These are phyloP conservation scores for Lepus townsendii DNA, from an alignment of 2,797 vertebrate genomes.

Conservation along the genomic window DNA sequence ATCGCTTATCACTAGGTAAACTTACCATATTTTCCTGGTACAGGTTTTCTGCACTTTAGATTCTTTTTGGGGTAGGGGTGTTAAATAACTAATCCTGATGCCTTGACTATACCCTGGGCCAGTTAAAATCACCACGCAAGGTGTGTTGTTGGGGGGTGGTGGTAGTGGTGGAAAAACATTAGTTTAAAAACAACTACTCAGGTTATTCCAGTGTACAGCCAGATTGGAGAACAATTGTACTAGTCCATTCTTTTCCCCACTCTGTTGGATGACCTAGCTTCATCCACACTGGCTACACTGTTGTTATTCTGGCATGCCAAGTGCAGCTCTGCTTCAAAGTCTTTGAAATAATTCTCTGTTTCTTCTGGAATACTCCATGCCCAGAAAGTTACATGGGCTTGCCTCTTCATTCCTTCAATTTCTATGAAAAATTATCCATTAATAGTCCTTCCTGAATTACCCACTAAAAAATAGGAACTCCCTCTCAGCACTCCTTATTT, in stretches of 20 bases:
- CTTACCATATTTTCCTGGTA: background rate
- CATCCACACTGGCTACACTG: background rate
- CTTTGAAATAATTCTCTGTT: conserved; percentile 5
- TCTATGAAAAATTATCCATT: background rate
- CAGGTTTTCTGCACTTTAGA: background rate
- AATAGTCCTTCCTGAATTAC: background rate
- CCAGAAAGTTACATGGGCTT: background rate
- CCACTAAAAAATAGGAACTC: background rate
- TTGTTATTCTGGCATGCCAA: background rate
- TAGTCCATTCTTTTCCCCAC: background rate
- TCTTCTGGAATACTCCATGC: background rate
- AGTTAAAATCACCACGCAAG: background rate
- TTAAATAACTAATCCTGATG: background rate
- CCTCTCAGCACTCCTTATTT: background rate
- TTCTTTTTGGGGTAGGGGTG: background rate
- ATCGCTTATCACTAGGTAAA: background rate
- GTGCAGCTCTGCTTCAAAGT: background rate
- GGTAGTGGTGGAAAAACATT: no score
- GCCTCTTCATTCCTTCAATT: background rate
- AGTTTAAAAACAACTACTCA: background rate
- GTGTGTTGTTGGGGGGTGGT: no score
- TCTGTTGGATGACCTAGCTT: background rate
- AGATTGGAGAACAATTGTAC: background rate
- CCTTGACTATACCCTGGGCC: background rate
- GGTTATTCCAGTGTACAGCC: background rate